These are phyloP conservation scores for Halictus rubicundus DNA, from an alignment of 1,140 invertebrate species.

Conservation along the genomic window DNA sequence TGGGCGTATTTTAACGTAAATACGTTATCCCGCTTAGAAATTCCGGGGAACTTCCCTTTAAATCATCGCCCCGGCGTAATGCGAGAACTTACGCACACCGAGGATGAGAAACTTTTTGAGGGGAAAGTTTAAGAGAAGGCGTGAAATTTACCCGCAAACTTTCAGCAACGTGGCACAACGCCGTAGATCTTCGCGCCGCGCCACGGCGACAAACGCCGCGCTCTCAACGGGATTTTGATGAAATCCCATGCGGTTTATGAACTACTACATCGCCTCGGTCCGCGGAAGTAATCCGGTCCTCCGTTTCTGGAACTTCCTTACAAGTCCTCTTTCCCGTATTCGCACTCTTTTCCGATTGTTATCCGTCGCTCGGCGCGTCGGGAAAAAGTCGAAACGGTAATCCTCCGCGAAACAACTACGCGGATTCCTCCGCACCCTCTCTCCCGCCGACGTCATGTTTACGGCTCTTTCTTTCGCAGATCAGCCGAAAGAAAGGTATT, in stretches of 20 bases:
- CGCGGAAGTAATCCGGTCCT: constrained; percentile 53
- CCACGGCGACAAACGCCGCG: constrained; percentile 51
- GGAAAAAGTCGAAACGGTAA: too few relatives aligned
- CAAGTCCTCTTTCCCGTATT: neutral
- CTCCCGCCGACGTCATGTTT: too few relatives aligned
- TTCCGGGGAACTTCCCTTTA: constrained; percentile 55
- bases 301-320: constrained; percentile 17
- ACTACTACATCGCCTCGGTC: constrained; percentile 39
- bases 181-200: constrained; percentile 29
- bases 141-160: constrained; percentile 63
- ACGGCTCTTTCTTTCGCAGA: too few relatives aligned
- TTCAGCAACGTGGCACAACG: constrained; percentile 55
- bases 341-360: constrained; percentile 37
- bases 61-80: constrained; percentile 58
- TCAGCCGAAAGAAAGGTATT: too few relatives aligned
- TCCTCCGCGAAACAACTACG: too few relatives aligned
- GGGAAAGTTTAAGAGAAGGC: constrained; percentile 55
- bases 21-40: constrained; percentile 47
- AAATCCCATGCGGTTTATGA: constrained; percentile 64
- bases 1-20: constrained; percentile 30
- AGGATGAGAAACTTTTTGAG: constrained; percentile 54
- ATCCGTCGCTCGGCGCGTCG: neutral
- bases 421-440: too few relatives aligned
- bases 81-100: constrained; percentile 57
- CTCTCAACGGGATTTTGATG: constrained; percentile 63